These are phyloP conservation scores for Chloebia gouldiae DNA, from an alignment of 2,113 vertebrate species.

Conservation along the genomic window DNA sequence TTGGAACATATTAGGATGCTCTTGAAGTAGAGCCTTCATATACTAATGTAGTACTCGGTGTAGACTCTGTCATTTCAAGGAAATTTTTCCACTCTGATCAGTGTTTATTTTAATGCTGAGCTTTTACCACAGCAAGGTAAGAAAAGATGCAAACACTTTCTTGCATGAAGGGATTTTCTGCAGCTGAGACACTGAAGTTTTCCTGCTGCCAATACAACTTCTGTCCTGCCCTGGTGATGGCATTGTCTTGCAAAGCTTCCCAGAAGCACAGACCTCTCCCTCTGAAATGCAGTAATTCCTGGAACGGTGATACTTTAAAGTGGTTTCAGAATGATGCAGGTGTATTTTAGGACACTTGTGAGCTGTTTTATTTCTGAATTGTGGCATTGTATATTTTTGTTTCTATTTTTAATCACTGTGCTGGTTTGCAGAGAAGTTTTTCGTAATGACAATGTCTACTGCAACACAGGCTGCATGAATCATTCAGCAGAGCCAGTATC, in stretches of 20 bases:
- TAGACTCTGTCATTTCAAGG: neutral
- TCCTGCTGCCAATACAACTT: neutral
- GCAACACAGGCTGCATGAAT: neutral
- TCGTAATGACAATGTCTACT: neutral
- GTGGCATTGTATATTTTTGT: neutral
- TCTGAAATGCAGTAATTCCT: neutral
- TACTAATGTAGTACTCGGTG: rapidly evolving
- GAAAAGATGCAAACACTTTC: neutral
- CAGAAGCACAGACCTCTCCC: neutral
- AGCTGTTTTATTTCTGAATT: neutral
- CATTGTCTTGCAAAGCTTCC: neutral
- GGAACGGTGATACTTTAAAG: neutral
- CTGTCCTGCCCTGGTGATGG: neutral
- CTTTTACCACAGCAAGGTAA: neutral
- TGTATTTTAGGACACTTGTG: constrained; percentile 20
- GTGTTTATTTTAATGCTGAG: neutral
- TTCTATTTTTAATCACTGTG: constrained; percentile 22
- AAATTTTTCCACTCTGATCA: neutral
- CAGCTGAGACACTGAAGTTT: neutral
- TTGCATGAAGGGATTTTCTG: neutral
- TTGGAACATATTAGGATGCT: neutral
- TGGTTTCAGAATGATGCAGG: neutral
- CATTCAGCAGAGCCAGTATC: neutral
- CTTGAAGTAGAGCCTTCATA: neutral
- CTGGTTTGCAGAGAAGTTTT: neutral